Percentiles rank a stretch among this genome's conserved stretches.
phyloP scores from a whole-genome alignment of 2,797 vertebrate genomes.

The Melanotaenia boesemani region DNA sequence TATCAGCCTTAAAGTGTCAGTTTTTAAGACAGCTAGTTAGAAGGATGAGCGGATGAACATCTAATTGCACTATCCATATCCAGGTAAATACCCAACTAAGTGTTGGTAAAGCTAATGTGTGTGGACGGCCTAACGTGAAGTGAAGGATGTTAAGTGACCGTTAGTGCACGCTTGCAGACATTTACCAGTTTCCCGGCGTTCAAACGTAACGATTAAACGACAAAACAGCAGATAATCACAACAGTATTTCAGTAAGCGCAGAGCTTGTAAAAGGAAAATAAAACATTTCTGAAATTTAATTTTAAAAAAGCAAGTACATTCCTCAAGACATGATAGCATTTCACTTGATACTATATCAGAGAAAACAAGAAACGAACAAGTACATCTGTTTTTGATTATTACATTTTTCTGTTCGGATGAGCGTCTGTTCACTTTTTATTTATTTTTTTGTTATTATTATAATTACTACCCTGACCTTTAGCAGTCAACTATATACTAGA shows the following conservation, averaged over 20 bases:
- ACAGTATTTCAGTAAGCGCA: background rate
- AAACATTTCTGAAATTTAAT: background rate
- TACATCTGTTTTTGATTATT: background rate
- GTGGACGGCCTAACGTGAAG: background rate
- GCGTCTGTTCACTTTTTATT: background rate
- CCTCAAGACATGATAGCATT: background rate
- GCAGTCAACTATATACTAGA: too few relatives aligned
- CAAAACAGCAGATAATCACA: background rate
- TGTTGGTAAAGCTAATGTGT: background rate
- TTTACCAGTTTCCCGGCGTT: background rate
- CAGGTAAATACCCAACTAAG: background rate
- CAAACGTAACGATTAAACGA: background rate
- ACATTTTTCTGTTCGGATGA: background rate
- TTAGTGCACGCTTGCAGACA: background rate
- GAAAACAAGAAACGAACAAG: background rate
- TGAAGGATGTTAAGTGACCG: background rate
- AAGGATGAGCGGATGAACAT: background rate
- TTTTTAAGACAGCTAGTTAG: rapidly evolving
- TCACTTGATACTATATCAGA: background rate
- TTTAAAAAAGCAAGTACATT: background rate
- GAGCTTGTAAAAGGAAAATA: background rate
- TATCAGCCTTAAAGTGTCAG: background rate
- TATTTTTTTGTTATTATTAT: too few relatives aligned
- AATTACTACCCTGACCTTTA: too few relatives aligned
- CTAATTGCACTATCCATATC: background rate